Percentiles rank a stretch among this genome's conserved stretches.
phyloP scores from a whole-genome alignment of 2,113 vertebrate species.

The Takifugu bimaculatus region DNA sequence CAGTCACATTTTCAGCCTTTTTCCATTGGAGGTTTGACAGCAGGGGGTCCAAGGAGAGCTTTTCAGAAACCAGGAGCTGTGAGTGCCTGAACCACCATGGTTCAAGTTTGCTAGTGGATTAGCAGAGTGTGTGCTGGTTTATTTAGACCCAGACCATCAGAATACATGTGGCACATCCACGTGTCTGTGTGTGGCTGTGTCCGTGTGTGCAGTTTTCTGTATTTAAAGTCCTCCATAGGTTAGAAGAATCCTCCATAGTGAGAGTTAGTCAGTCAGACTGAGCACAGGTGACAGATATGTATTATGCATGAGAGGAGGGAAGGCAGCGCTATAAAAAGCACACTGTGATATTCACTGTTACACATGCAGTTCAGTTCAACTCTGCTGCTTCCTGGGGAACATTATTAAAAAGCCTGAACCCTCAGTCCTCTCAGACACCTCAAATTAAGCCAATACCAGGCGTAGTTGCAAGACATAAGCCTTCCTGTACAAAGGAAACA shows the following conservation, averaged over 20 bases:
- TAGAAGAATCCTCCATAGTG: constrained; percentile 56
- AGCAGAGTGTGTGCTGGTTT: background rate
- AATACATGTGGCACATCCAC: constrained; percentile 10
- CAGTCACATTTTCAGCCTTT: too few species aligned
- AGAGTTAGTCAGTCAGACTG: constrained; percentile 60
- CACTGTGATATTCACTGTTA: constrained; percentile 61
- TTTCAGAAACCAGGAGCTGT: too few species aligned
- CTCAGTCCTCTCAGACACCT: constrained; percentile 35
- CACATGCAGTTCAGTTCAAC: constrained; percentile 43
- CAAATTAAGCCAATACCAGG: too few species aligned
- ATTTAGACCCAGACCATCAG: constrained; percentile 18
- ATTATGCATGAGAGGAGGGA: constrained; percentile 59
- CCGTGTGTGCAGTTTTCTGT: constrained; percentile 14
- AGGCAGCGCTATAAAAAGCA: constrained; percentile 62
- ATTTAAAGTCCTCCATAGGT: constrained; percentile 50
- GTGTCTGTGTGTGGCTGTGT: constrained; percentile 23
- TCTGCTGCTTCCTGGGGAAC: constrained; percentile 36
- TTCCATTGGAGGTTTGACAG: too few species aligned
- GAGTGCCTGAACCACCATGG: too few species aligned
- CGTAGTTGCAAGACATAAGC: too few species aligned
- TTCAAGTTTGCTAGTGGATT: too few species aligned
- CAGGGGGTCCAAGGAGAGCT: too few species aligned
- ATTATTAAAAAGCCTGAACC: constrained; percentile 32
- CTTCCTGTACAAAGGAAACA: too few species aligned
- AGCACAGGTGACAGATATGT: constrained; percentile 71